These are phyloP conservation scores for Nasonovia ribisnigri DNA, from an alignment of 2,888 invertebrate species.

Conservation along the genomic window DNA sequence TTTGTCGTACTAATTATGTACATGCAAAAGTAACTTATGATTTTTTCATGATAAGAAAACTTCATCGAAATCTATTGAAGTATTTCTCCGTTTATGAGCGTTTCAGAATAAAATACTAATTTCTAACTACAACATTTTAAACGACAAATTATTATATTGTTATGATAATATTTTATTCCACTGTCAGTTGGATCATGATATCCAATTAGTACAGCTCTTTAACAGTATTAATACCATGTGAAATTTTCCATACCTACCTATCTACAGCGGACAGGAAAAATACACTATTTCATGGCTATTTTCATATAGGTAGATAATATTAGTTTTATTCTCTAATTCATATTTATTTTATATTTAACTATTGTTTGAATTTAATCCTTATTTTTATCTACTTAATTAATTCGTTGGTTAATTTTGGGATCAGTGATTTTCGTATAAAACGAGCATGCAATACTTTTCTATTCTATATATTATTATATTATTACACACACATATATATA, in stretches of 20 bases:
- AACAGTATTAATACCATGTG: too few relatives aligned
- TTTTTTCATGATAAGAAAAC: not conserved
- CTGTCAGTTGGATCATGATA: not conserved
- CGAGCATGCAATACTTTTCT: slow-evolving; percentile 61
- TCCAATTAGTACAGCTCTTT: not conserved
- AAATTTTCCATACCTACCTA: not conserved
- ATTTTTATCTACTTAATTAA: slow-evolving; percentile 36
- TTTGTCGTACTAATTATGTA: not conserved
- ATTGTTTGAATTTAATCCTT: slow-evolving; percentile 36
- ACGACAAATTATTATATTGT: not conserved
- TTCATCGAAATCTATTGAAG: not conserved
- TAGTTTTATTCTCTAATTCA: slow-evolving; percentile 28
- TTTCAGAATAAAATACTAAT: not conserved
- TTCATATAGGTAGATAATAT: slow-evolving; percentile 11
- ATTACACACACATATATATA: slow-evolving; percentile 16
- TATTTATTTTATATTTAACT: slow-evolving; percentile 8
- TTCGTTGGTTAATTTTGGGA: slow-evolving; percentile 41
- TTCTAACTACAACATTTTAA: not conserved
- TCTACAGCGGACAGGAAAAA: not conserved
- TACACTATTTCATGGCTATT: not conserved
- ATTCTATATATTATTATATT: slow-evolving; percentile 45
- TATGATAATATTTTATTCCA: not conserved
- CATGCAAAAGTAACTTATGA: not conserved
- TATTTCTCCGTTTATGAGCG: not conserved
- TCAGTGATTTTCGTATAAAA: slow-evolving; percentile 47